Conservation (phyloP, 2,113 vertebrate species). For the Embiotoca jacksoni region DNA sequence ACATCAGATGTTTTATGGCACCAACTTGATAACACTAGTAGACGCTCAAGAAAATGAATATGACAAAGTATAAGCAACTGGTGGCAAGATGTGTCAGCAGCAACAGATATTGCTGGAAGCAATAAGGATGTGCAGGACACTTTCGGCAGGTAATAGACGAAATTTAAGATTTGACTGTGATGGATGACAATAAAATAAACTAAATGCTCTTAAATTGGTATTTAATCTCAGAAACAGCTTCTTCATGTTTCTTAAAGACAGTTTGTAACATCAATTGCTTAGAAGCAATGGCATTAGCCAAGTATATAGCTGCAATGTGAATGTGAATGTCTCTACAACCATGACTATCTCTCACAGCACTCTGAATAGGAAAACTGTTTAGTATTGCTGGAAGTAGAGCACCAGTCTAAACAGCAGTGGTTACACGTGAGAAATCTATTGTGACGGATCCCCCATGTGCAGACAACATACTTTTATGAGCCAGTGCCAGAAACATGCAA, state of each 20-base stretch:
- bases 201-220: not conserved
- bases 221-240: conserved; percentile 6
- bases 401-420: conserved; percentile 15
- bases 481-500: conserved; percentile 16
- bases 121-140: not conserved
- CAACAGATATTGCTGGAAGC: not conserved
- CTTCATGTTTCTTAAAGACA: not conserved
- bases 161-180: not conserved
- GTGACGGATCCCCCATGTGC: conserved; percentile 37
- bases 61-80: not conserved
- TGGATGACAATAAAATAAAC: not conserved
- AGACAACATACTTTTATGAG: conserved; percentile 22
- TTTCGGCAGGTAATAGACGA: not conserved
- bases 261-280: not conserved
- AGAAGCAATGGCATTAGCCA: not conserved
- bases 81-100: not conserved
- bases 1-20: too few species aligned
- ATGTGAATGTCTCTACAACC: not conserved
- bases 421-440: conserved; percentile 39
- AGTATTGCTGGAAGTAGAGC: conserved; percentile 1
- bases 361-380: not conserved
- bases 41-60: not conserved
- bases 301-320: not conserved
- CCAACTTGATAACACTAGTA: not conserved
- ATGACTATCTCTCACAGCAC: not conserved